Evolutionary conservation across 2,888 invertebrate species (phyloP).

Genomic region (Spatulosminthurus flaviceps): DNA sequence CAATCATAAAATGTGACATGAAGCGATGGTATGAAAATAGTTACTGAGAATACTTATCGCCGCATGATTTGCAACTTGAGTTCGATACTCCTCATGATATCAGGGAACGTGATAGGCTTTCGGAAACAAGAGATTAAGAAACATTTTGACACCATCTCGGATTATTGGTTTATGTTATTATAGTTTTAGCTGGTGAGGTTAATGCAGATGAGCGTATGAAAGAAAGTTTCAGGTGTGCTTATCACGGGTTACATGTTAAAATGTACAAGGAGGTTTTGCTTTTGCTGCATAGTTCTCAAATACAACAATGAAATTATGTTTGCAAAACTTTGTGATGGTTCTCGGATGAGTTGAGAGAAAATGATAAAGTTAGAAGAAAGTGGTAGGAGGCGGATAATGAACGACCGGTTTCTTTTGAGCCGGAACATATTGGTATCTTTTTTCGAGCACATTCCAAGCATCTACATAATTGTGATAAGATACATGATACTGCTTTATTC

Average conservation of each 20-base stretch:
- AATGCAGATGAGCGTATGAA: neutral
- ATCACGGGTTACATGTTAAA: neutral
- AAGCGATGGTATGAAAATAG: constrained; percentile 3
- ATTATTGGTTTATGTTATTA: neutral
- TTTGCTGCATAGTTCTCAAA: too few relatives aligned
- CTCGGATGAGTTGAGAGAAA: too few relatives aligned
- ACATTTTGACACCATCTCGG: neutral
- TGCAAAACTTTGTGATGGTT: too few relatives aligned
- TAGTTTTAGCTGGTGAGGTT: neutral
- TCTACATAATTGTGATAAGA: too few relatives aligned
- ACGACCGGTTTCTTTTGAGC: too few relatives aligned
- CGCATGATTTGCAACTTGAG: neutral
- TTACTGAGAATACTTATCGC: neutral
- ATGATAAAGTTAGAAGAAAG: too few relatives aligned
- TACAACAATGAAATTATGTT: too few relatives aligned
- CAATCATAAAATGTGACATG: neutral
- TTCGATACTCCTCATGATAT: neutral
- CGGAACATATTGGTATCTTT: too few relatives aligned
- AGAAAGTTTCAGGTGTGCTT: neutral
- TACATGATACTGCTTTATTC: too few relatives aligned
- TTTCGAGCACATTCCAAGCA: too few relatives aligned
- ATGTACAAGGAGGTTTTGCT: neutral
- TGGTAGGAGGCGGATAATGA: too few relatives aligned
- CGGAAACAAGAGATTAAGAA: neutral
- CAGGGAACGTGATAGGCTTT: neutral